phyloP scores from a whole-genome alignment of 2,113 vertebrate genomes.

The Vulpes lagopus region DNA sequence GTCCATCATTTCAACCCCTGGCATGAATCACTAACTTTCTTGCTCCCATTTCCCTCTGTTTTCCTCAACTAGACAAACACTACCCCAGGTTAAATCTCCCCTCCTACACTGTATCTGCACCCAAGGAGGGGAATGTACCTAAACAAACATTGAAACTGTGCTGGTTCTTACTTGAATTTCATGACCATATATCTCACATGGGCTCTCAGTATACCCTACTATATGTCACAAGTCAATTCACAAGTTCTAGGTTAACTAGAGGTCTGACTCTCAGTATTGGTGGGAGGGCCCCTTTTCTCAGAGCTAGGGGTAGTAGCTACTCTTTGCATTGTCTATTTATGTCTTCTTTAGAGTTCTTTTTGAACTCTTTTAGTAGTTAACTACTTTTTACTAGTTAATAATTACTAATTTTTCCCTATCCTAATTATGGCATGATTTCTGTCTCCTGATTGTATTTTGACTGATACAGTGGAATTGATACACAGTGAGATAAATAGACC shows the following conservation, averaged over 20 bases:
- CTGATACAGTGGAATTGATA: not conserved
- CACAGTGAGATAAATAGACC: not conserved
- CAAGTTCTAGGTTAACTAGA: not conserved
- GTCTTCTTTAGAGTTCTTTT: not conserved
- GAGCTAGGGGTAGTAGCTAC: not conserved
- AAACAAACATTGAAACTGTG: not conserved
- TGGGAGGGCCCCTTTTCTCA: not conserved
- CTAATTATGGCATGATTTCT: not conserved
- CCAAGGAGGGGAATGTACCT: not conserved
- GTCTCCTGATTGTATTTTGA: not conserved
- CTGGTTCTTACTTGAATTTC: not conserved
- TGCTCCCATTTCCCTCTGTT: not conserved
- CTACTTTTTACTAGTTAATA: not conserved
- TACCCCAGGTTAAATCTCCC: not conserved
- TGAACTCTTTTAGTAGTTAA: not conserved
- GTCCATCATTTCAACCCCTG: not conserved
- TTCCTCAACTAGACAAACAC: not conserved
- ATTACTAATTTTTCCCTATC: not conserved
- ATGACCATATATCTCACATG: not conserved
- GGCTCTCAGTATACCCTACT: not conserved
- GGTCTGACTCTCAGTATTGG: not conserved
- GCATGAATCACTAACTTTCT: not conserved
- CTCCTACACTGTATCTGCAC: not conserved
- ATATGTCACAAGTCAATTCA: not conserved
- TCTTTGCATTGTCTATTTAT: not conserved